A percentile compares a stretch with the other conserved stretches of the same genome.
Conservation (phyloP, 2,797 vertebrate genomes). For the Tenualosa ilisha region DNA sequence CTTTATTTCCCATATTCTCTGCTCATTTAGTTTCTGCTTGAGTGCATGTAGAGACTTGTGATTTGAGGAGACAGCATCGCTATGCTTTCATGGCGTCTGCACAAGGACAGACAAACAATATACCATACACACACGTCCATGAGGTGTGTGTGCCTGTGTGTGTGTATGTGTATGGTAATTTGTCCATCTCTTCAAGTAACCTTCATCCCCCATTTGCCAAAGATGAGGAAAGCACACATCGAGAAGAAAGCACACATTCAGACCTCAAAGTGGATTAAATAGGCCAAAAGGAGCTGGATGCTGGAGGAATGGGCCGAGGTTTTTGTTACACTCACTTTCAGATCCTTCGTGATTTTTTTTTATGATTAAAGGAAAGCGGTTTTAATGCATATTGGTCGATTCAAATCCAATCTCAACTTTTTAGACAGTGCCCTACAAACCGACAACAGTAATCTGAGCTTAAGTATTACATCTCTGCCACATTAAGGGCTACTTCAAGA, state of each 20-base stretch:
- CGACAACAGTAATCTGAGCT: conserved; percentile 92
- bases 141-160: conserved; percentile 18
- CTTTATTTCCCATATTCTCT: background rate
- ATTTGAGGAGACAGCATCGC: background rate
- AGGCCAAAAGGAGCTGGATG: conserved; percentile 71
- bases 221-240: conserved; percentile 42
- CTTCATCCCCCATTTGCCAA: conserved; percentile 53
- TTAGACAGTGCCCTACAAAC: conserved; percentile 87
- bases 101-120: background rate
- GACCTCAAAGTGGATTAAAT: conserved; percentile 79
- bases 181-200: conserved; percentile 59
- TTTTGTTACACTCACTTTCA: conserved; percentile 83
- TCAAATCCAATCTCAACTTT: conserved; percentile 93
- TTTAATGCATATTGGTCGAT: conserved; percentile 90
- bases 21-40: background rate
- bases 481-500: conserved; percentile 91
- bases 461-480: conserved; percentile 81
- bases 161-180: conserved; percentile 49
- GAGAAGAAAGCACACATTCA: conserved; percentile 65
- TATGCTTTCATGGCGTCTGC: background rate
- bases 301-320: conserved; percentile 72
- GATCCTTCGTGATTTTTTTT: conserved; percentile 75
- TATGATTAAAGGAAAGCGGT: conserved; percentile 78
- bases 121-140: background rate
- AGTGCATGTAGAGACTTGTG: conserved; percentile 8